These are phyloP conservation scores for Apomyelois bistriatella DNA, from an alignment of 2,888 invertebrate species.

Conservation along the genomic window DNA sequence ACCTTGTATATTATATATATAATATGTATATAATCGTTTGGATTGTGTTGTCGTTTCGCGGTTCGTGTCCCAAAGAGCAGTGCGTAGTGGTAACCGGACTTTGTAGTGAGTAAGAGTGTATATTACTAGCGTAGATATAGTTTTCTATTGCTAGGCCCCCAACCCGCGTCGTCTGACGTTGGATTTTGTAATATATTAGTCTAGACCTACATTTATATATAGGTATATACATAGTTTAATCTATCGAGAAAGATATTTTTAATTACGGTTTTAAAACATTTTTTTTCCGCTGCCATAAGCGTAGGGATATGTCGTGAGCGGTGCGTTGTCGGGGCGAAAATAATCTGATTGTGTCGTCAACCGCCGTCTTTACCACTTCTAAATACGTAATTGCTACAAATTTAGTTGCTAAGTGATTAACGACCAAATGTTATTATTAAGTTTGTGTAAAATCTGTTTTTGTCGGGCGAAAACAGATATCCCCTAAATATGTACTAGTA, in stretches of 20 bases:
- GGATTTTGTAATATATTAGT: conserved; percentile 65
- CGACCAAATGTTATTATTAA: neutral
- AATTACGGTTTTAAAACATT: conserved; percentile 45
- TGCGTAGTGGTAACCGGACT: conserved; percentile 63
- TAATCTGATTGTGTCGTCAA: conserved; percentile 9
- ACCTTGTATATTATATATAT: neutral
- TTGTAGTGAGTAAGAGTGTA: conserved; percentile 52
- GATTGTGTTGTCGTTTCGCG: conserved; percentile 1
- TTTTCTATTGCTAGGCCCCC: conserved; percentile 39
- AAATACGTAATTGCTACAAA: neutral
- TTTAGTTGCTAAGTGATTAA: too few species aligned
- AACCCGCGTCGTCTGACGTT: conserved; percentile 10
- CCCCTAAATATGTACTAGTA: neutral
- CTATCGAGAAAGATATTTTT: conserved; percentile 72
- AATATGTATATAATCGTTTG: neutral
- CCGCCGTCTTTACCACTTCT: conserved; percentile 26
- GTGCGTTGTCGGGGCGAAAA: conserved; percentile 40
- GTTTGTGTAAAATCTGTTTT: conserved; percentile 12
- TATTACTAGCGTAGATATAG: conserved; percentile 51
- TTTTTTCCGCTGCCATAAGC: conserved; percentile 67
- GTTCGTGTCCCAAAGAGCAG: conserved; percentile 32
- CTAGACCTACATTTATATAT: conserved; percentile 43
- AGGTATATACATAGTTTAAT: conserved; percentile 54
- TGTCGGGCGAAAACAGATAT: conserved; percentile 20
- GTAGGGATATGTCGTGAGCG: conserved; percentile 40